Evolutionary conservation across 1,140 invertebrate genomes (phyloP), one percentile per base, ranked within the genome.

Genomic region (Conus betulinus): DNA sequence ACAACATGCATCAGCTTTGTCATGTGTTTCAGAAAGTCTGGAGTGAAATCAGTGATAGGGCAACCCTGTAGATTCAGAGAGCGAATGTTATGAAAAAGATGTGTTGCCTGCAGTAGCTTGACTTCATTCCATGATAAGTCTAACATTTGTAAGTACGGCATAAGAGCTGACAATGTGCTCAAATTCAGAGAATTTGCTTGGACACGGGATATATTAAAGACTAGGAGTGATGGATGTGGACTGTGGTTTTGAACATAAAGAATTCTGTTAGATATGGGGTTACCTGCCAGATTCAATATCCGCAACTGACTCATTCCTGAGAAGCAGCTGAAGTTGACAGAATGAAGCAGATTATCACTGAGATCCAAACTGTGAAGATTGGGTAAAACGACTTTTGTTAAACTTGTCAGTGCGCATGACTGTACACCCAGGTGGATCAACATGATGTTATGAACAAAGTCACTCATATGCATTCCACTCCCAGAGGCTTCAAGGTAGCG

Each of bases 321-420:
- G 10, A 84, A 27, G 17, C 57, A n/a, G 20, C 0, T 27, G 53
- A 20, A 55, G 13, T 20, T 60, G 52, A 84, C 15, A 57, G 6
- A 53, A 7, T 4, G 52, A 15, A 84, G 10, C 23, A 25, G 17
- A 84, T 89, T 89, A n/a, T 27, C 13, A 15, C 84, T 89, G 13
- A 81, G 52, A 63, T 89, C 85, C 7, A 89, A 78, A 60, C 53
- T 87, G 63, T 79, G 76, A n/a, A 89, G 67, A 76, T 89, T 89
- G 23, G 85, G 51, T 20, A 79, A 87, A 20, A 23, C 3, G 17
- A 87, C 10, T 57, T 83, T 20, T 11, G 10, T n/a, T 13, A 89
- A 23, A 11, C 74, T 3, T 25, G 52, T 13, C 55, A 87, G 53
- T 27, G 71, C 52, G 51, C 79, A 87, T 7, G 20, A 27, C 13